These are phyloP conservation scores for Halichoeres trimaculatus DNA, from an alignment of 2,113 vertebrate genomes.

Conservation along the genomic window DNA sequence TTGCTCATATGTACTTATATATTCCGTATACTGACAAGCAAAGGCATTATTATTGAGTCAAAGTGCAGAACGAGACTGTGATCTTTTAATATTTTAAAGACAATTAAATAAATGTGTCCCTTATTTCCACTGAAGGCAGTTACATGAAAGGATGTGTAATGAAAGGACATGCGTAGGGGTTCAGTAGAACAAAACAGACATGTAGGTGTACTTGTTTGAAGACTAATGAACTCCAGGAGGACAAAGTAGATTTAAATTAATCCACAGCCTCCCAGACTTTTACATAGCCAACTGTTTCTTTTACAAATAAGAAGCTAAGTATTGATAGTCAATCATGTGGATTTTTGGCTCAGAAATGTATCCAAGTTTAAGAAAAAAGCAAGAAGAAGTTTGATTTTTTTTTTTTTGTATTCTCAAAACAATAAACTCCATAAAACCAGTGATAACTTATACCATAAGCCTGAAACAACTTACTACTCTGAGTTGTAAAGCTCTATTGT, in stretches of 20 bases:
- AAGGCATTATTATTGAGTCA: constrained; percentile 1
- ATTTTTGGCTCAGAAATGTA: too few species aligned
- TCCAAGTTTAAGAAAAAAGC: neutral
- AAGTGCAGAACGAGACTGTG: constrained; percentile 27
- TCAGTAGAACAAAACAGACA: too few species aligned
- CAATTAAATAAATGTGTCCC: neutral
- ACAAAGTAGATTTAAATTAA: too few species aligned
- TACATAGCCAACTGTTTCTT: neutral
- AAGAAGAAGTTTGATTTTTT: neutral
- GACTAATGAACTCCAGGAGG: too few species aligned
- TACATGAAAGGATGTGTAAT: too few species aligned
- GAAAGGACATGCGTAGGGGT: too few species aligned
- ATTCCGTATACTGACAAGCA: constrained; percentile 7
- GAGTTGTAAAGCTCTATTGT: neutral
- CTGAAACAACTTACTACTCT: neutral
- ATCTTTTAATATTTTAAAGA: constrained; percentile 5
- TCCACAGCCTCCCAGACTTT: too few species aligned
- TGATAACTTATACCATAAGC: neutral
- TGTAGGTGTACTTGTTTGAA: too few species aligned
- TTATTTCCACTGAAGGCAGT: too few species aligned
- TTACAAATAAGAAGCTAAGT: neutral
- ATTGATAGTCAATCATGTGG: neutral
- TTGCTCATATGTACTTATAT: constrained; percentile 21
- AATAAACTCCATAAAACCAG: neutral
- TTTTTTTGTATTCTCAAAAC: neutral